A percentile compares a stretch with the other conserved stretches of the same genome.
These are phyloP conservation scores for Ornithorhynchus anatinus DNA, from an alignment of 2,113 vertebrate species.

Conservation along the genomic window DNA sequence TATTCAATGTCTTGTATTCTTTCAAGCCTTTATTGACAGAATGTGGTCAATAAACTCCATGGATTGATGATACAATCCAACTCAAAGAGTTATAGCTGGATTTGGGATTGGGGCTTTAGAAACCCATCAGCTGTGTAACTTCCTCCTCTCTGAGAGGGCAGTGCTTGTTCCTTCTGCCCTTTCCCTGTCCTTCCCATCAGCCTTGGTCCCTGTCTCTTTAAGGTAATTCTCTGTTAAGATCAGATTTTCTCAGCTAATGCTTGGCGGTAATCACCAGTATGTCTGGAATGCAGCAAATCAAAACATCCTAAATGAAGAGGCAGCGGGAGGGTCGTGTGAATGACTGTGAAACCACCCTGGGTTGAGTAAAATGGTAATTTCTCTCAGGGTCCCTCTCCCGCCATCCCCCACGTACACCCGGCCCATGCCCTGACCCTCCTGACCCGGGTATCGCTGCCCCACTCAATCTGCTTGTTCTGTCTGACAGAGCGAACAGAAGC, in stretches of 20 bases:
- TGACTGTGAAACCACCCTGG: background rate
- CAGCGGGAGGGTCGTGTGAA: background rate
- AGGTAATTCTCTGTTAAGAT: background rate
- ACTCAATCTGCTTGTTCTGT: slow-evolving; percentile 4
- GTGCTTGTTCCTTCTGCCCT: background rate
- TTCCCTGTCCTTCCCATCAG: background rate
- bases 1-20: too few relatives aligned
- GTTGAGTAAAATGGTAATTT: background rate
- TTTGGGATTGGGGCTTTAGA: too few relatives aligned
- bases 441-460: background rate
- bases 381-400: background rate
- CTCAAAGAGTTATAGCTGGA: too few relatives aligned
- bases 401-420: accelerated
- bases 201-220: slow-evolving; percentile 11
- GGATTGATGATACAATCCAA: too few relatives aligned
- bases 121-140: too few relatives aligned
- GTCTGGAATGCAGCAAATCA: background rate
- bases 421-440: too few relatives aligned
- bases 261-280: background rate
- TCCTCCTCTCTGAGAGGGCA: too few relatives aligned
- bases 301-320: background rate
- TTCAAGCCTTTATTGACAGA: background rate
- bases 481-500: slow-evolving; percentile 86
- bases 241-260: background rate
- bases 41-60: too few relatives aligned